Conservation (phyloP, 2,113 vertebrate species). For the Vulpes lagopus region DNA sequence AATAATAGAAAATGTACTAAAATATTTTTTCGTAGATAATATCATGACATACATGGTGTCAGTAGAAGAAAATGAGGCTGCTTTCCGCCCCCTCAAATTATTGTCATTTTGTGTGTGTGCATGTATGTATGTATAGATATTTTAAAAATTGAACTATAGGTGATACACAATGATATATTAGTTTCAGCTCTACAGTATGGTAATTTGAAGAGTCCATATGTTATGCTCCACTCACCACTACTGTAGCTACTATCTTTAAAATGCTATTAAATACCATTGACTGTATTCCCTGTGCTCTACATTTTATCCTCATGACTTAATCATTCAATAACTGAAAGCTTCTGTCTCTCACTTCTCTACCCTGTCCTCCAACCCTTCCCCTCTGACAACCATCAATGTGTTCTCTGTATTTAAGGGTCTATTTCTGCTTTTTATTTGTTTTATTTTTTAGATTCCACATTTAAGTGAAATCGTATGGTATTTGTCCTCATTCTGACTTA, state of each 20-base stretch:
- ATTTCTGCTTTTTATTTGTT: not conserved
- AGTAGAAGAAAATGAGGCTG: not conserved
- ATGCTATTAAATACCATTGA: not conserved
- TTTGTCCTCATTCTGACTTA: not conserved
- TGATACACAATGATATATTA: not conserved
- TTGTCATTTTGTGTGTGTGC: not conserved
- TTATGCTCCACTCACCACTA: not conserved
- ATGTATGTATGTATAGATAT: not conserved
- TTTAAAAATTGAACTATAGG: not conserved
- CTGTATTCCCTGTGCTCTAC: not conserved
- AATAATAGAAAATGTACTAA: slow-evolving; percentile 45
- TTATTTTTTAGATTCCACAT: not conserved
- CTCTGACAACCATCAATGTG: not conserved
- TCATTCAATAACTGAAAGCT: not conserved
- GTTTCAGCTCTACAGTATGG: not conserved
- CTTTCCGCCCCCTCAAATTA: not conserved
- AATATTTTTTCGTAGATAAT: slow-evolving; percentile 51
- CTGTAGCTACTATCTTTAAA: not conserved
- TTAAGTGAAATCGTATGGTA: not conserved
- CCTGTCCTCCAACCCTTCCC: not conserved
- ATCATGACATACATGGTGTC: not conserved
- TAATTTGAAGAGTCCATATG: not conserved
- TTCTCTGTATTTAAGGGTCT: not conserved
- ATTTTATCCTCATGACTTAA: not conserved
- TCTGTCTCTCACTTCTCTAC: not conserved